Percentiles rank a stretch among this genome's conserved stretches.
phyloP scores from a whole-genome alignment of 2,797 vertebrate genomes.

The Harpagifer antarcticus region DNA sequence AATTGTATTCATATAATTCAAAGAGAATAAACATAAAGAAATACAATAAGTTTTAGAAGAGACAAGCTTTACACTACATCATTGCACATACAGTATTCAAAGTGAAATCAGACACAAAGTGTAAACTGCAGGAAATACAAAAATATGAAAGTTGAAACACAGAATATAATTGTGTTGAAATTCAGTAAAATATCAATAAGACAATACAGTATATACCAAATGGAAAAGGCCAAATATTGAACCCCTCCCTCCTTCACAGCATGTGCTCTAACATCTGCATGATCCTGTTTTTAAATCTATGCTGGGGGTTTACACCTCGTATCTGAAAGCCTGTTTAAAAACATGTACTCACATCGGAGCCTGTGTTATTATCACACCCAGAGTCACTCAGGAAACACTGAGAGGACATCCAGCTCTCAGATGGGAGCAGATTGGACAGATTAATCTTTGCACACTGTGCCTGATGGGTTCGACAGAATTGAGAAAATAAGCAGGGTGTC shows the following conservation, averaged over 20 bases:
- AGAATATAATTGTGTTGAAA: neutral
- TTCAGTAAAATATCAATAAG: neutral
- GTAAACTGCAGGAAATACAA: neutral
- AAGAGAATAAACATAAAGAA: neutral
- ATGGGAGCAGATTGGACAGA: conserved; percentile 36
- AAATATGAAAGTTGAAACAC: neutral
- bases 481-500: conserved; percentile 17
- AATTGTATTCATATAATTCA: no score
- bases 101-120: neutral
- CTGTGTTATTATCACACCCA: conserved; percentile 37
- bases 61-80: neutral
- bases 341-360: conserved; percentile 7
- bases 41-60: neutral
- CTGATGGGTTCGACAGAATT: conserved; percentile 7
- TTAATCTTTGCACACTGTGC: conserved; percentile 30
- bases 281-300: conserved; percentile 65
- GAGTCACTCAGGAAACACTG: conserved; percentile 15
- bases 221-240: neutral
- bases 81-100: neutral
- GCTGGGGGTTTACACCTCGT: conserved; percentile 35
- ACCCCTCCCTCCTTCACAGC: conserved; percentile 12
- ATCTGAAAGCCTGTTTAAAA: conserved; percentile 37
- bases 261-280: conserved; percentile 36
- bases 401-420: conserved; percentile 23
- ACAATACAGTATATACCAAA: neutral